Base-by-base conservation (phyloP, 2,113 vertebrate genomes). In the Mus spicilegus region DNA sequence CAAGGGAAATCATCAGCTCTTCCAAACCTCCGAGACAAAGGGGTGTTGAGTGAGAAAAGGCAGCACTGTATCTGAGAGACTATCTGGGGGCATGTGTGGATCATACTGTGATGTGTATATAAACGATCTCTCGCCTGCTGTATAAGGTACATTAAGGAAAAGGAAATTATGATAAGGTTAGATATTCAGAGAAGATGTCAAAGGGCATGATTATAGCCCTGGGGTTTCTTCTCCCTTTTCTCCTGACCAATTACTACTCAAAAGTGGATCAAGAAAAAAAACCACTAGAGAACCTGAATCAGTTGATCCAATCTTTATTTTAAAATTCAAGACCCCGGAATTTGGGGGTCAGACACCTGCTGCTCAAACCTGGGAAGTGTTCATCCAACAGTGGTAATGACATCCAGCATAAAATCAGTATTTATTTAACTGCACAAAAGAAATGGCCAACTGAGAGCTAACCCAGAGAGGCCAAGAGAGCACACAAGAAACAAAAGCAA, bases 161-260 rank as follows among this genome's bases (percentile, higher is more conserved):
- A 96, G n/a, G 51, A 87, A 94, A 81, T 42, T 4, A 4, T 30
- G 77, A 65, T 30, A 46, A 56, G 17, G 8, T 46, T 76, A 46
- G 12, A 17, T 75, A 19, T 42, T 86, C 63, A 30, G 78, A 96
- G 92, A 92, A 87, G 36, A 54, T 3, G 7, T 42, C 9, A 1
- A 7, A 24, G 7, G 8, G 0, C 2, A 84, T 24, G 13, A 4
- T 75, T 46, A 11, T 6, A 1, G 1, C 36, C 28, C 1, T 1
- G 17, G 13, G 4, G 1, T 87, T 6, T 28, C 54, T 46, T 75
- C 17, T 82, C 4, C 7, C 51, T 85, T 73, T 61, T 73, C 26
- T 95, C 36, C 65, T 67, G 19, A n/a, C 8, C 72, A 0, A 19
- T 58, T 5, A 82, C 77, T 91, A 49, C 70, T 95, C 30, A 87